Conservation (phyloP, 2,888 invertebrate genomes). For the Drepanosiphum platanoidis region DNA sequence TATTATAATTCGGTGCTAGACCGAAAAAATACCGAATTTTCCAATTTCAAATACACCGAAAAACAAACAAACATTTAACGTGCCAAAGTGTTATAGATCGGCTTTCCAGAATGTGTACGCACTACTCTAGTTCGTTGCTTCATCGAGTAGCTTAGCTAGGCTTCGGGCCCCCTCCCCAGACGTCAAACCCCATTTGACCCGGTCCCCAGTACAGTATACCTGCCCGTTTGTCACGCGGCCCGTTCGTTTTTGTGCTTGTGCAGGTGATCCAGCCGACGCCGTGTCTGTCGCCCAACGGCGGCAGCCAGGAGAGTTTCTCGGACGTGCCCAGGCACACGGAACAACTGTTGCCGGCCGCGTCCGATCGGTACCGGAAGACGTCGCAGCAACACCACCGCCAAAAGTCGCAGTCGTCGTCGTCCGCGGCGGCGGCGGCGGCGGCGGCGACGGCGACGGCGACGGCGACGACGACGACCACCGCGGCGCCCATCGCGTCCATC, state of each 20-base stretch:
- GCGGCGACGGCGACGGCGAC: background rate
- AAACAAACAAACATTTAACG: too few species aligned
- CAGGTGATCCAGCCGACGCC: constrained; percentile 82
- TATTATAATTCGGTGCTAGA: too few species aligned
- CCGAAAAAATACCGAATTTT: too few species aligned
- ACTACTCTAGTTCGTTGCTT: too few species aligned
- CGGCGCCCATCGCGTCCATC: constrained; percentile 53
- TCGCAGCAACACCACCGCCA: too few species aligned
- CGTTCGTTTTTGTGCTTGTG: constrained; percentile 59
- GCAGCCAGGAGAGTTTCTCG: constrained; percentile 66
- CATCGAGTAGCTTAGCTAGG: too few species aligned
- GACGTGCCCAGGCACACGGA: constrained; percentile 56
- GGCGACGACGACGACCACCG: background rate
- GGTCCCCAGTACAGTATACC: too few species aligned
- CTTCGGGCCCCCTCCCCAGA: too few species aligned
- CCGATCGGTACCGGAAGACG: constrained; percentile 18
- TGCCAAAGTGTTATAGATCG: too few species aligned
- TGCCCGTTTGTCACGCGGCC: background rate
- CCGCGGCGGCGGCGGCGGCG: background rate
- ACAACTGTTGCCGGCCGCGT: constrained; percentile 44
- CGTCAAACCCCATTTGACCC: too few species aligned
- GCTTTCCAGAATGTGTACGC: too few species aligned
- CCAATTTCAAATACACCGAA: too few species aligned
- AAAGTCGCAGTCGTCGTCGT: background rate
- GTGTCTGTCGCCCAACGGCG: constrained; percentile 83